These are phyloP conservation scores for Temnopleurus reevesii DNA, from an alignment of 53 echinoderm and acorn worm genomes.

Conservation along the genomic window DNA sequence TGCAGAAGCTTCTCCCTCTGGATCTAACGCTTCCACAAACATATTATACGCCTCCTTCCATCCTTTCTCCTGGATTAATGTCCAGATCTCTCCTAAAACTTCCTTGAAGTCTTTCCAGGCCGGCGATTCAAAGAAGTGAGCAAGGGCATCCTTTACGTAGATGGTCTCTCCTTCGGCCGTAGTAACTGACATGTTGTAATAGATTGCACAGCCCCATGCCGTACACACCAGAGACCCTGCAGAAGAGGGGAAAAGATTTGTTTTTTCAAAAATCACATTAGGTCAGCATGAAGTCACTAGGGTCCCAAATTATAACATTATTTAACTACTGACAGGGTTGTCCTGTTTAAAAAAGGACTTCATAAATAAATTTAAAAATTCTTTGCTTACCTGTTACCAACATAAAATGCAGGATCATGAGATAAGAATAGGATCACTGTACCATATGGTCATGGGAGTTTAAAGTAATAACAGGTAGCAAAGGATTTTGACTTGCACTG, in stretches of 20 bases:
- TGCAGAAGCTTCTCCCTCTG: constrained; percentile 85
- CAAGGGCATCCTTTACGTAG: constrained; percentile 77
- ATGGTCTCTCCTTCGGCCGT: constrained; percentile 89
- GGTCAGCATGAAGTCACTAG: too few species aligned
- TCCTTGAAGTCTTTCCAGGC: constrained; percentile 91
- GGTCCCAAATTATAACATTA: too few species aligned
- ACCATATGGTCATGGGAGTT: too few species aligned
- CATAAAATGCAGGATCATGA: too few species aligned
- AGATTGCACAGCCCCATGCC: constrained; percentile 77
- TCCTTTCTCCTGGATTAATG: constrained; percentile 61
- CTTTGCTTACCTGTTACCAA: too few species aligned
- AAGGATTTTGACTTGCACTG: too few species aligned
- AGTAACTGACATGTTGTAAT: constrained; percentile 84
- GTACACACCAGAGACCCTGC: constrained; percentile 69
- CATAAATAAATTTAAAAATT: too few species aligned
- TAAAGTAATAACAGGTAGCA: too few species aligned
- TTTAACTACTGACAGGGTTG: too few species aligned
- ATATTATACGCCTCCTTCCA: constrained; percentile 85
- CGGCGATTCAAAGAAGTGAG: constrained; percentile 91
- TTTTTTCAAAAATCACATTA: too few species aligned
- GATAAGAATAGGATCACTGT: too few species aligned
- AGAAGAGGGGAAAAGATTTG: neutral
- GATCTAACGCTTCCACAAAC: constrained; percentile 85
- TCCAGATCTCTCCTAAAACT: constrained; percentile 62
- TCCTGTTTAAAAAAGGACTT: too few species aligned